phyloP scores from a whole-genome alignment of 1,140 invertebrate genomes.

The Eumaeus atala region DNA sequence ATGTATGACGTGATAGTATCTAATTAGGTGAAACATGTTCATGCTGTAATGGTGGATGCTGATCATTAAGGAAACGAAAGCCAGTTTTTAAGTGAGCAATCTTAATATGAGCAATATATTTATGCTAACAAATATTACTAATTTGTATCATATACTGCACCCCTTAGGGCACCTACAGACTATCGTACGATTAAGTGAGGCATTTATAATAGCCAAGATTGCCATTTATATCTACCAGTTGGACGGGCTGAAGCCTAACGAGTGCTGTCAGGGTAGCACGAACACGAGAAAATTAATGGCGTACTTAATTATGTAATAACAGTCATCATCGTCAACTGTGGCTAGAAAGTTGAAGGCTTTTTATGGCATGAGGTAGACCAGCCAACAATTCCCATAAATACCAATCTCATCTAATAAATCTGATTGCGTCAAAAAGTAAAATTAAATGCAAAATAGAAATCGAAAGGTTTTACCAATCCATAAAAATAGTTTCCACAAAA shows the following conservation, averaged over 20 bases:
- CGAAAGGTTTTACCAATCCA: too few relatives aligned
- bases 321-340: too few relatives aligned
- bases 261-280: too few relatives aligned
- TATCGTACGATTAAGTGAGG: neutral
- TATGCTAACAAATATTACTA: conserved; percentile 5
- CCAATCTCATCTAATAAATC: too few relatives aligned
- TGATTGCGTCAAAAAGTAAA: too few relatives aligned
- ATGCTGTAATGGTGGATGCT: neutral
- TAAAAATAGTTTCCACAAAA: too few relatives aligned
- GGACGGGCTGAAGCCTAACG: too few relatives aligned
- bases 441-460: too few relatives aligned
- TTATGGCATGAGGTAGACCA: too few relatives aligned
- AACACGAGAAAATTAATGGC: too few relatives aligned
- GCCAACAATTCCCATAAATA: too few relatives aligned
- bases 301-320: too few relatives aligned
- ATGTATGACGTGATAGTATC: neutral
- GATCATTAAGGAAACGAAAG: conserved; percentile 8
- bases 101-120: conserved; percentile 7
- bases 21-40: conserved; percentile 9
- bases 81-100: conserved; percentile 2
- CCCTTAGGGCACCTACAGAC: neutral
- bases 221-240: neutral
- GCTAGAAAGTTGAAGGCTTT: neutral
- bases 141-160: neutral
- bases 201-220: conserved; percentile 3